Conservation (phyloP, 2,888 invertebrate species). For the Polymixis flavicincta region DNA sequence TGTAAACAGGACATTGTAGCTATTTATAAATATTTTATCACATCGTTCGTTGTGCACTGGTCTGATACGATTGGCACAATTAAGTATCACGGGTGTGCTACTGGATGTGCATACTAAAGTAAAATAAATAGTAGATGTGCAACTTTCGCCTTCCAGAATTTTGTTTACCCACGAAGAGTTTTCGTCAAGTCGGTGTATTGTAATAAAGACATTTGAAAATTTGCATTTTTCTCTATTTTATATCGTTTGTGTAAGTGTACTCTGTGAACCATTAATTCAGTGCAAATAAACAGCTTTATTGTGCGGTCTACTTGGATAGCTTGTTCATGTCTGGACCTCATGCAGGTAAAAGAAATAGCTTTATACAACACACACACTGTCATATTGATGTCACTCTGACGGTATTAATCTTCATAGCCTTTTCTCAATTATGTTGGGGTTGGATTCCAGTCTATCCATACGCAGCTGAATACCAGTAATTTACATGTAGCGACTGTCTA, state of each 20-base stretch:
- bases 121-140: too few relatives aligned
- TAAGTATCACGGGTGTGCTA: too few relatives aligned
- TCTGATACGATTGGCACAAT: too few relatives aligned
- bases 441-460: too few relatives aligned
- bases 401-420: neutral
- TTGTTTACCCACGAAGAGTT: neutral
- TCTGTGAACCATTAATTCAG: neutral
- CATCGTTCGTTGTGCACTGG: neutral
- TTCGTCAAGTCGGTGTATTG: neutral
- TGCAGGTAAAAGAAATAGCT: neutral
- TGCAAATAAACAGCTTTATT: neutral
- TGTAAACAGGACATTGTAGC: neutral
- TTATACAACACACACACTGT: neutral
- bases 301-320: neutral
- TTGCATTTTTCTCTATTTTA: neutral
- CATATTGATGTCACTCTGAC: neutral
- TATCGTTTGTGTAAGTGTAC: neutral
- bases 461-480: too few relatives aligned
- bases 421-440: too few relatives aligned
- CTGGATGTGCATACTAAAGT: too few relatives aligned
- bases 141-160: too few relatives aligned
- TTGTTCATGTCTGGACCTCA: neutral
- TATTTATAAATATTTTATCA: conserved; percentile 8
- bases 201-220: too few relatives aligned
- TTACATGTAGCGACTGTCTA: too few relatives aligned